phyloP scores from a whole-genome alignment of 2,113 vertebrate species.

The Albula glossodonta region DNA sequence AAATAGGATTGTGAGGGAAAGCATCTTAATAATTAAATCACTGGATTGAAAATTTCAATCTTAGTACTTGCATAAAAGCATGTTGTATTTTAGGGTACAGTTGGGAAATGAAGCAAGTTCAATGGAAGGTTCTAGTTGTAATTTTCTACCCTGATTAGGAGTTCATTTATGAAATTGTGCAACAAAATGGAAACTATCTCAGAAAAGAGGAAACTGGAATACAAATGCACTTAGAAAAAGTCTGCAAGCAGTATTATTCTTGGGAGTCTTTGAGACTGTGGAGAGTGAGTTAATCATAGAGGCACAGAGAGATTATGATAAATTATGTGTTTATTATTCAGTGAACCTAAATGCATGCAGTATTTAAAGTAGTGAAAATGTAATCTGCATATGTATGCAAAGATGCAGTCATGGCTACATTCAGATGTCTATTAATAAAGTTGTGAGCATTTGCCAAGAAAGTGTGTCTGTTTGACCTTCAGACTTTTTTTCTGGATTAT shows the following conservation, averaged over 20 bases:
- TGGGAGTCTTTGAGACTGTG: neutral
- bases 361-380: constrained; percentile 20
- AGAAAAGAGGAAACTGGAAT: neutral
- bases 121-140: too few species aligned
- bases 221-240: neutral
- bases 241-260: neutral
- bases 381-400: constrained; percentile 16
- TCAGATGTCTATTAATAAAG: neutral
- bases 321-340: constrained; percentile 19
- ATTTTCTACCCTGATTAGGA: too few species aligned
- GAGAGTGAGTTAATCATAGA: neutral
- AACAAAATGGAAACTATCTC: too few species aligned
- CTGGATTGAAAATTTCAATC: too few species aligned
- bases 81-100: too few species aligned
- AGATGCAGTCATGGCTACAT: neutral
- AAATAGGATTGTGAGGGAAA: too few species aligned
- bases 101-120: too few species aligned
- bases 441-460: neutral
- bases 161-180: too few species aligned
- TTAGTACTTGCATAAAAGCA: too few species aligned
- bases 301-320: constrained; percentile 18
- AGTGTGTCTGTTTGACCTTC: neutral
- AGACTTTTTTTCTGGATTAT: neutral
- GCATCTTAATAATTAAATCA: too few species aligned
- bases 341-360: constrained; percentile 13